A percentile compares a stretch with the other conserved stretches of the same genome.
These are phyloP conservation scores for Parelbella ahira DNA, from an alignment of 2,888 invertebrate species.

Conservation along the genomic window DNA sequence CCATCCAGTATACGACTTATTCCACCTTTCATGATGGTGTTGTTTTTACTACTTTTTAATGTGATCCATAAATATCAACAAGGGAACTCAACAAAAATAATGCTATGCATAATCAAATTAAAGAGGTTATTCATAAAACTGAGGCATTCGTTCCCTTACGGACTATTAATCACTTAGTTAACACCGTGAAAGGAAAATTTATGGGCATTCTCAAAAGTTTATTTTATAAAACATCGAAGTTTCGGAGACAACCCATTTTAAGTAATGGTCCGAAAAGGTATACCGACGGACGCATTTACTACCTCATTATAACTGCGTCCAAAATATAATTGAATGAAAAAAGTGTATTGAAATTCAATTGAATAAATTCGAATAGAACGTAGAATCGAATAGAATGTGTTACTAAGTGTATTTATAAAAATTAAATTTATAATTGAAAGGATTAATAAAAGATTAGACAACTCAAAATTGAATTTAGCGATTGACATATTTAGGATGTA, in stretches of 20 bases:
- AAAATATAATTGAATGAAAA: too few species aligned
- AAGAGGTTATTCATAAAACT: constrained; percentile 45
- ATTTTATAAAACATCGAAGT: constrained; percentile 23
- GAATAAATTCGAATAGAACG: too few species aligned
- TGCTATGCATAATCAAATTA: constrained; percentile 48
- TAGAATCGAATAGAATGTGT: too few species aligned
- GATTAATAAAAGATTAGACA: too few species aligned
- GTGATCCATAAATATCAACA: constrained; percentile 43
- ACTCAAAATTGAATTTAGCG: too few species aligned
- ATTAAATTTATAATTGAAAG: too few species aligned
- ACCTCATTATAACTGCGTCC: too few species aligned
- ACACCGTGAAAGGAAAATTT: constrained; percentile 35
- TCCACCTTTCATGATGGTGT: constrained; percentile 28
- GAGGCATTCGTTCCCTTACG: constrained; percentile 30
- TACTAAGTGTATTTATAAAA: too few species aligned
- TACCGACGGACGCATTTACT: constrained; percentile 3
- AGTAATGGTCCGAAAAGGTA: constrained; percentile 2
- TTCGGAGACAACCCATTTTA: constrained; percentile 14
- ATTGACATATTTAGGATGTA: too few species aligned
- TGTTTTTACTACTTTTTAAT: constrained; percentile 30
- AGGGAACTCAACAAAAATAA: constrained; percentile 42
- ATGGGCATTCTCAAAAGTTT: constrained; percentile 28
- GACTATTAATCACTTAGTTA: constrained; percentile 36
- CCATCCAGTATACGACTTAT: constrained; percentile 42
- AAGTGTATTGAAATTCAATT: too few species aligned